These are phyloP conservation scores for Falco naumanni DNA, from an alignment of 2,797 vertebrate species.

Conservation along the genomic window DNA sequence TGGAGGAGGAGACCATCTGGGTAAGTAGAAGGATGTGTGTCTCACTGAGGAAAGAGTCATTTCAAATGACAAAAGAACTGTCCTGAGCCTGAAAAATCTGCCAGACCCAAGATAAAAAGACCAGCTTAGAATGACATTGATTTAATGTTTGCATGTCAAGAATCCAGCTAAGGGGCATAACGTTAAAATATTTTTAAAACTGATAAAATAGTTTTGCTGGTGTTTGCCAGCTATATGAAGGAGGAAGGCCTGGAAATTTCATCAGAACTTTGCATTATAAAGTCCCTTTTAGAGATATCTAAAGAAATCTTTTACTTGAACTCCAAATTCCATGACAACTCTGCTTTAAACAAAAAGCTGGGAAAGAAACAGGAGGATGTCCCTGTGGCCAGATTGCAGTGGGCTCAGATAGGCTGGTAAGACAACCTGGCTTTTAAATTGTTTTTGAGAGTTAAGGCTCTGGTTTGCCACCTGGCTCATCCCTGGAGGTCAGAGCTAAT, in stretches of 20 bases:
- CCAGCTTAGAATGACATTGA: background rate
- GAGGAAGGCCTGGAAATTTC: background rate
- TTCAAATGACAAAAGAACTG: constrained; percentile 38
- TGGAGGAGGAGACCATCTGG: constrained; percentile 62
- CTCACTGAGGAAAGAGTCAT: background rate
- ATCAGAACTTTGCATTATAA: background rate
- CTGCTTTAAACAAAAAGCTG: background rate
- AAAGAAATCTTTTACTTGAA: background rate
- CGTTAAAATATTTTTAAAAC: background rate
- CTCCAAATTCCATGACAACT: background rate
- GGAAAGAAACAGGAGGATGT: background rate
- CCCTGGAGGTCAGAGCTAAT: background rate
- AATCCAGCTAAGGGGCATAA: background rate
- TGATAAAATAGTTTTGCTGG: background rate
- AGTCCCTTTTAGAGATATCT: background rate
- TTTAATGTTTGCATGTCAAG: background rate
- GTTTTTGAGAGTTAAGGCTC: background rate
- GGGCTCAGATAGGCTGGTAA: background rate
- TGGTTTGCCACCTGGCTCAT: background rate
- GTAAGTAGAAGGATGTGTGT: constrained; percentile 9
- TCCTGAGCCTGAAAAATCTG: constrained; percentile 9
- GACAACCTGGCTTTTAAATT: background rate
- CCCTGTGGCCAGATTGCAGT: background rate
- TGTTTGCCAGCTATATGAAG: background rate
- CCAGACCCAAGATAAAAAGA: background rate